Evolutionary conservation across 2,888 invertebrate genomes (phyloP).

Genomic region (Lasiommata megera): DNA sequence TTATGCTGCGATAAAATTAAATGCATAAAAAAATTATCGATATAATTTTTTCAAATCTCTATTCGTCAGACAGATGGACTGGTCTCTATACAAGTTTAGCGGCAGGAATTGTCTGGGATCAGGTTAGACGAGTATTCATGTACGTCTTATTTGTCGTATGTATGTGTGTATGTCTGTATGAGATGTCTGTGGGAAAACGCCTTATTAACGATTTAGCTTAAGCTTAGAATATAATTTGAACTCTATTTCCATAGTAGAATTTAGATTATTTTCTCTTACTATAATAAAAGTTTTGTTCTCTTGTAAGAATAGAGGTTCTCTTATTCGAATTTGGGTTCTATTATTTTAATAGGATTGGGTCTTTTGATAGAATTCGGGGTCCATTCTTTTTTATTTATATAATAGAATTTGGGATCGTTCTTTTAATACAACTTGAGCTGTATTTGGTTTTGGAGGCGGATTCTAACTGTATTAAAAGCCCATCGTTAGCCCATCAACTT

Average conservation of each 20-base stretch:
- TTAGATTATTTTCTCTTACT: not conserved
- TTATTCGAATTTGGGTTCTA: not conserved
- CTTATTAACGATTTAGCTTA: slow-evolving; percentile 24
- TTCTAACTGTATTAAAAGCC: not conserved
- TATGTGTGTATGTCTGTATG: not conserved
- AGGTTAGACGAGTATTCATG: slow-evolving; percentile 34
- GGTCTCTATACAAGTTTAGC: slow-evolving; percentile 28
- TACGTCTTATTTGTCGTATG: slow-evolving; percentile 13
- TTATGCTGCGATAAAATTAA: too few relatives aligned
- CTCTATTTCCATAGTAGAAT: not conserved
- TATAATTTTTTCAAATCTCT: slow-evolving; percentile 28
- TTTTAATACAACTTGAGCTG: not conserved
- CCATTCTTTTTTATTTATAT: too few relatives aligned
- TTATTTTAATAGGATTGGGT: too few relatives aligned
- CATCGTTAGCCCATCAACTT: too few relatives aligned
- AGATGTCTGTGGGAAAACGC: slow-evolving; percentile 33
- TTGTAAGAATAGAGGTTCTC: not conserved
- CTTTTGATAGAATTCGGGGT: not conserved
- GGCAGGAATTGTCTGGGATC: slow-evolving; percentile 36
- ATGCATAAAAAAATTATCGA: slow-evolving; percentile 19
- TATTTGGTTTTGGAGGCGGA: not conserved
- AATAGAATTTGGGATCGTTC: too few relatives aligned
- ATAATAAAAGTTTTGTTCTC: not conserved
- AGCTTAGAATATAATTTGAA: not conserved
- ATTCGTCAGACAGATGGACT: slow-evolving; percentile 30